A percentile compares a stretch with the other conserved stretches of the same genome.
Evolutionary conservation across 1,140 invertebrate genomes (phyloP).

Genomic region (Anadara kagoshimensis): DNA sequence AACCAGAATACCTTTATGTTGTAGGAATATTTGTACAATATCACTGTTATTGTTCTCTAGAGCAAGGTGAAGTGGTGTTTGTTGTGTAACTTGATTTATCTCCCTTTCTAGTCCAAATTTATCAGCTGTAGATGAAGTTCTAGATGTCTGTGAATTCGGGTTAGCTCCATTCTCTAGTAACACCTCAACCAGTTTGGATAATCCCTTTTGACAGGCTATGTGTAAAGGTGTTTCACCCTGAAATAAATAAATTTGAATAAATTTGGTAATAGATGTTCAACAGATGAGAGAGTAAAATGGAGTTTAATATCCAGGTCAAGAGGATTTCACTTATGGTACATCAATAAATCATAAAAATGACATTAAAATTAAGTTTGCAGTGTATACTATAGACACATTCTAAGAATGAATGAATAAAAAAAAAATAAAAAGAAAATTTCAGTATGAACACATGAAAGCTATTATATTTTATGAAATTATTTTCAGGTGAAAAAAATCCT

Average conservation of each 20-base stretch:
- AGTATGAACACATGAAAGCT: too few species aligned
- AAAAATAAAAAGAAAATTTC: too few species aligned
- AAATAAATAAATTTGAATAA: conserved; percentile 12
- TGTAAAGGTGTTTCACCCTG: conserved; percentile 81
- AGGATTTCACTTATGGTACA: too few species aligned
- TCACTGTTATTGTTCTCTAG: conserved; percentile 82
- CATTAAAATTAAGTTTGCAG: too few species aligned
- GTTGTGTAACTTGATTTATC: conserved; percentile 73
- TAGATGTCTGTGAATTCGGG: conserved; percentile 80
- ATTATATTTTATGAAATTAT: too few species aligned
- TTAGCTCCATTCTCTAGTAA: conserved; percentile 82
- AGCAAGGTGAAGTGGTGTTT: conserved; percentile 89
- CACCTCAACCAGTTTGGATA: conserved; percentile 79
- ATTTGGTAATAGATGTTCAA: too few species aligned
- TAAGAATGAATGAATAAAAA: too few species aligned
- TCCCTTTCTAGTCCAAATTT: conserved; percentile 63
- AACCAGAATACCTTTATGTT: conserved; percentile 77
- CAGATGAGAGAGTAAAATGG: too few species aligned
- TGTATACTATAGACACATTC: too few species aligned
- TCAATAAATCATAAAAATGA: too few species aligned
- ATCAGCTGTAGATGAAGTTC: conserved; percentile 26
- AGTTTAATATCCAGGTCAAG: too few species aligned
- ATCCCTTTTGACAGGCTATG: conserved; percentile 83
- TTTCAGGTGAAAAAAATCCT: too few species aligned
- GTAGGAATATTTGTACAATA: conserved; percentile 82